phyloP scores from a whole-genome alignment of 1,140 invertebrate genomes.

The Bombus impatiens region DNA sequence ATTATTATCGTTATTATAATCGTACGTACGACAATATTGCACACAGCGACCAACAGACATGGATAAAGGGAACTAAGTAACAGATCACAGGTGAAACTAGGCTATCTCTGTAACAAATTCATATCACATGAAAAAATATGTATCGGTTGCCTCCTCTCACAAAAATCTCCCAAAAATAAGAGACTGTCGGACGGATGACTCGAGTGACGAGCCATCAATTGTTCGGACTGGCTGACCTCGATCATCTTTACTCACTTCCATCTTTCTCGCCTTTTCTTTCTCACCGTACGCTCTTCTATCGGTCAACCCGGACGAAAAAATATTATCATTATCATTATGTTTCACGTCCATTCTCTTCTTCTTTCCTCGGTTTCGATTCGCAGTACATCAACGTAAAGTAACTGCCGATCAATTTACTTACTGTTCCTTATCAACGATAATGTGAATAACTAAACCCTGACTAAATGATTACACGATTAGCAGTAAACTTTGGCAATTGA shows the following conservation, averaged over 20 bases:
- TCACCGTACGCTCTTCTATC: rapidly evolving
- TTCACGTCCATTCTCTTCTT: background rate
- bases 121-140: conserved; percentile 80
- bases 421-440: conserved; percentile 60
- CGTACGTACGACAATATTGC: conserved; percentile 67
- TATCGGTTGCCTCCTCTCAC: conserved; percentile 69
- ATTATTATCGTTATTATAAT: conserved; percentile 59
- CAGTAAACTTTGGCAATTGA: conserved; percentile 68
- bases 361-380: background rate
- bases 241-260: conserved; percentile 26
- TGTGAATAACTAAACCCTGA: conserved; percentile 65
- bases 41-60: conserved; percentile 63
- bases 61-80: conserved; percentile 69
- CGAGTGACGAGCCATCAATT: conserved; percentile 63
- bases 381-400: conserved; percentile 23
- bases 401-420: conserved; percentile 32
- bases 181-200: conserved; percentile 71
- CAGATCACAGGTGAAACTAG: conserved; percentile 78
- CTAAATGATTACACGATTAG: conserved; percentile 68
- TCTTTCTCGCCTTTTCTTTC: background rate
- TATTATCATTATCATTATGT: background rate
- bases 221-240: conserved; percentile 57
- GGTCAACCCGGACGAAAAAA: conserved; percentile 35
- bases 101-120: conserved; percentile 77
- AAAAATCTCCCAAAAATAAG: conserved; percentile 65